Evolutionary conservation across 2,888 invertebrate species (phyloP), one percentile per base, ranked within the genome.

Genomic region (Athalia cordata): DNA sequence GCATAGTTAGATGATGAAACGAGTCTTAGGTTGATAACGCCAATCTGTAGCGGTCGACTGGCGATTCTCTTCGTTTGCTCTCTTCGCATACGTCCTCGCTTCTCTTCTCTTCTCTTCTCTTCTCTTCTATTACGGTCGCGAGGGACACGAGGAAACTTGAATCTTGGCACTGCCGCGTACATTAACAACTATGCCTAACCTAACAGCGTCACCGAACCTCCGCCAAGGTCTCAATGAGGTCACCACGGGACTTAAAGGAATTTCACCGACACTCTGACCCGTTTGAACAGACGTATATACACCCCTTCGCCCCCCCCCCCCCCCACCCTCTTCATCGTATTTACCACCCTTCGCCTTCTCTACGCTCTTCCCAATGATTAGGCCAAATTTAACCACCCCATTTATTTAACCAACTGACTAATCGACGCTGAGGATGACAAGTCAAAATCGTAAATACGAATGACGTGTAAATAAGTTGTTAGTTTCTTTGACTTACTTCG

Each of bases 11-110:
- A 77, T 65, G 77, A 77, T 67, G 77, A 75, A 75, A 75, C 75
- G 75, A 75, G 62, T 75, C 75, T 75, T 75, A 75, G 62, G 75
- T 75, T 75, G 75, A 75, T 75, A 75, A 75, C 75, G 61, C 75
- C 75, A 75, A 75, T 75, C 75, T 75, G 75, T 4, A 75, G 62
- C 64, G 75, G 75, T 64, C 75, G 61, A 62, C 75, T 55, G 75
- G 64, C 29, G 29, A 61, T 52, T 75, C 74, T 75, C 75, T 75
- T 64, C 75, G 62, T 64, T 62, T 75, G 50, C 75, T 75, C 75
- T 64, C 75, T 75, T 64, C 75, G n/a, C 43, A 61, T 49, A 13
- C 52, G 47, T 50, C 50, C 52, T 29, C 59, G 47, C 8, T 11
- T 55, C 55, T 55, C 55, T 8, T 55, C 55, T n/a, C 0, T 29